phyloP scores from a whole-genome alignment of 2,888 invertebrate genomes.

The Seladonia tumulorum region DNA sequence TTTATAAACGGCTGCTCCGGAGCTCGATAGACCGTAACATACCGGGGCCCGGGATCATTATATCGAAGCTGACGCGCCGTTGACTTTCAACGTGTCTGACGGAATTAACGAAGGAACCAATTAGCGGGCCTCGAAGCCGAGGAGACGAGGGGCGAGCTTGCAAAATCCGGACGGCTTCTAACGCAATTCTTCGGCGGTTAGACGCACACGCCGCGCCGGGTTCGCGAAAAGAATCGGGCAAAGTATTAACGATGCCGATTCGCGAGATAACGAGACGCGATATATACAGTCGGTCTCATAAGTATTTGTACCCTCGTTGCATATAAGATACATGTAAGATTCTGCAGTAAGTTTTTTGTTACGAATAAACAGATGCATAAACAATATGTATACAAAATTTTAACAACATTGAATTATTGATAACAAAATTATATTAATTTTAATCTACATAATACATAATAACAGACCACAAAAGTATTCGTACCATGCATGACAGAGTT shows the following conservation, averaged over 20 bases:
- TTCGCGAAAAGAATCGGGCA: background rate
- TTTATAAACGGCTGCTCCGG: conserved; percentile 45
- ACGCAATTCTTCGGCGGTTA: conserved; percentile 2
- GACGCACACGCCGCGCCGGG: background rate
- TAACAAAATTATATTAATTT: too few relatives aligned
- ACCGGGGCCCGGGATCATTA: conserved; percentile 36
- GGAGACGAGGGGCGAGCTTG: background rate
- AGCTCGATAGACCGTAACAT: conserved; percentile 60
- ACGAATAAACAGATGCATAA: too few relatives aligned
- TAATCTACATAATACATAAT: too few relatives aligned
- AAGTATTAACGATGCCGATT: conserved; percentile 8
- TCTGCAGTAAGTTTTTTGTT: too few relatives aligned
- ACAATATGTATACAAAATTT: too few relatives aligned
- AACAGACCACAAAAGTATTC: too few relatives aligned
- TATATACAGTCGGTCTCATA: too few relatives aligned
- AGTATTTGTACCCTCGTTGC: too few relatives aligned
- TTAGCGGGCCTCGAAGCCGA: conserved; percentile 16
- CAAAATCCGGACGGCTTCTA: conserved; percentile 1
- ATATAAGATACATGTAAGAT: too few relatives aligned
- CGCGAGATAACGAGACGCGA: conserved; percentile 14
- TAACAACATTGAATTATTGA: too few relatives aligned
- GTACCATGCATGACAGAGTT: too few relatives aligned
- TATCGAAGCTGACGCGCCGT: conserved; percentile 50
- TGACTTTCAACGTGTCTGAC: conserved; percentile 49
- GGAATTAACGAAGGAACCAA: conserved; percentile 47